A percentile compares a stretch with the other conserved stretches of the same genome.
Evolutionary conservation across 2,888 invertebrate species (phyloP).

Genomic region (Lepidonotus clava): DNA sequence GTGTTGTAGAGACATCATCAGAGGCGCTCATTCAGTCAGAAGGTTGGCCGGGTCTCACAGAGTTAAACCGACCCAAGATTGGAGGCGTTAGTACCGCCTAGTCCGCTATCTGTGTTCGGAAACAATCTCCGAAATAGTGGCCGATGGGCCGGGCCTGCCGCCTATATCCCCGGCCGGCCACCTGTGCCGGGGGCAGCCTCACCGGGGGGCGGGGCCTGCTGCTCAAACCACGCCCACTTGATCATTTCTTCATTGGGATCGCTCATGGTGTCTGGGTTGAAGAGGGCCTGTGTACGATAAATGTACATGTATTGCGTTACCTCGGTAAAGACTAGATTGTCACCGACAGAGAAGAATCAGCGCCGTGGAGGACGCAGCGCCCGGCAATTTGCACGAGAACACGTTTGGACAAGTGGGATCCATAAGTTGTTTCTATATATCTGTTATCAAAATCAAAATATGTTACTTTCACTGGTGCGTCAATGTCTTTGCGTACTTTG

Average conservation of each 20-base stretch:
- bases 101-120: neutral
- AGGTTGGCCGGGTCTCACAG: neutral
- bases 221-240: neutral
- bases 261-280: neutral
- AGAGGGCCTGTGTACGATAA: too few relatives aligned
- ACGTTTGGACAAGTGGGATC: too few relatives aligned
- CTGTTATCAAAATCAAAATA: neutral
- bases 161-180: constrained; percentile 10
- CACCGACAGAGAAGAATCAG: too few relatives aligned
- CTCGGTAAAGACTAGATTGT: too few relatives aligned
- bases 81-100: neutral
- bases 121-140: neutral
- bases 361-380: too few relatives aligned
- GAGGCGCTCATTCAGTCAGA: neutral
- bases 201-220: neutral
- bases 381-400: too few relatives aligned
- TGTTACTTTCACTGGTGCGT: neutral
- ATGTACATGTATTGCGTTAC: too few relatives aligned
- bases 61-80: neutral
- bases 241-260: neutral
- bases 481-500: too few relatives aligned
- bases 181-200: neutral
- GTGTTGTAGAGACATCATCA: neutral
- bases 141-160: neutral
- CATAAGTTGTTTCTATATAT: too few relatives aligned